phyloP scores from a whole-genome alignment of 2,797 vertebrate species.

The Glossophaga mutica region DNA sequence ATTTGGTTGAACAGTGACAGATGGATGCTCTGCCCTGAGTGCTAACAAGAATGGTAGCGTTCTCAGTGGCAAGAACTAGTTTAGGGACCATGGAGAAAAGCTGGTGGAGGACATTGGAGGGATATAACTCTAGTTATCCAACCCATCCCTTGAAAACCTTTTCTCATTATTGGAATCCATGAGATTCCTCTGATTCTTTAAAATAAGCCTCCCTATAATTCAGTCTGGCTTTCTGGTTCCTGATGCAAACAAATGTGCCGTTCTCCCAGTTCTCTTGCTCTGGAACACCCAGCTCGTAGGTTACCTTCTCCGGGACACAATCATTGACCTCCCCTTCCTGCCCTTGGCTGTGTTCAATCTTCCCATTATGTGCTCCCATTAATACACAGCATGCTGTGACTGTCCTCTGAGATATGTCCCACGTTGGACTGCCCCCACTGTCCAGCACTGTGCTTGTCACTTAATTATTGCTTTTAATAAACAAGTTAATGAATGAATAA shows the following conservation, averaged over 20 bases:
- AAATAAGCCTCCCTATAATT: not conserved
- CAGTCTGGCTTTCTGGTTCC: not conserved
- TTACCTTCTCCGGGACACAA: not conserved
- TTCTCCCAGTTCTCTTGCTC: not conserved
- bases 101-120: not conserved
- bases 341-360: not conserved
- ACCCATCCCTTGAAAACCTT: not conserved
- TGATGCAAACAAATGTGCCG: fast-evolving
- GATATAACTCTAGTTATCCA: not conserved
- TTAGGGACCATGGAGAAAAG: not conserved
- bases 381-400: too few relatives aligned
- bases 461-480: not conserved
- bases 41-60: not conserved
- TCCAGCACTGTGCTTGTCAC: not conserved
- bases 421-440: not conserved
- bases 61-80: not conserved
- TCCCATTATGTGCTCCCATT: not conserved
- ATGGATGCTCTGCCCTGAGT: not conserved
- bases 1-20: not conserved
- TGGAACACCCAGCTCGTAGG: not conserved
- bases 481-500: not conserved
- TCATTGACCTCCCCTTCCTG: not conserved
- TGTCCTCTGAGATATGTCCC: too few relatives aligned
- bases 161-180: not conserved
- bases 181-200: not conserved